Evolutionary conservation across 2,797 vertebrate species (phyloP), one percentile per base, ranked within the genome.

Genomic region (Sebastes itinus): DNA sequence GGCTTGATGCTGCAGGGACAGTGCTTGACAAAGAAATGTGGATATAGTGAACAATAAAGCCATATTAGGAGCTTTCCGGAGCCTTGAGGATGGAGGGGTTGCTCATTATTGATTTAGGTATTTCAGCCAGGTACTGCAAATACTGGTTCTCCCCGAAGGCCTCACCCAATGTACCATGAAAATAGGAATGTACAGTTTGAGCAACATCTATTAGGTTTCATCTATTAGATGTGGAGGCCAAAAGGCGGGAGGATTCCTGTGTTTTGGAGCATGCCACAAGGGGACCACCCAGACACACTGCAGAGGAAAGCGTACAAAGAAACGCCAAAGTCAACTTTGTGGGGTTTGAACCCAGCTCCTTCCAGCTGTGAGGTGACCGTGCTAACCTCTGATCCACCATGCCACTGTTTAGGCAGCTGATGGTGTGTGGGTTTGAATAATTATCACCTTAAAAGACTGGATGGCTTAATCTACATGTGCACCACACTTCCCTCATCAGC

Each of bases 381-480:
- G 28, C 54, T 8, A 63, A 77, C 49, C 42, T 59, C 66, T 78
- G 8, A 74, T 76, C 64, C n/a, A 69, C 16, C 16, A 27, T 28
- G 23, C 20, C 27, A 62, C 25, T 52, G 33, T 67, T 75, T 22
- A 77, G 35, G 59, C 74, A 83, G 77, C 78, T 87, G 77, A 82
- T 72, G 63, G 27, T 68, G 80, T 42, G 75, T 83, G 55, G 85
- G 80, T 60, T 61, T 82, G 52, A 82, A 59, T 85, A 86, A 86
- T 87, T 80, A 71, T 58, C 75, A 58, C 65, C 13, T 70, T 71
- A 27, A 70, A 70, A 49, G 62, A 75, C 56, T 22, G 23, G 75
- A 67, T 65, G 61, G 52, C 52, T 64, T 72, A 69, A 71, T 79
- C 54, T 80, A 75, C 28, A 69, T 52, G 38, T 79, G 14, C 4